Percentiles rank a stretch among this genome's conserved stretches.
Conservation (phyloP, 2,888 invertebrate genomes). For the Sphaerophoria rueppellii region DNA sequence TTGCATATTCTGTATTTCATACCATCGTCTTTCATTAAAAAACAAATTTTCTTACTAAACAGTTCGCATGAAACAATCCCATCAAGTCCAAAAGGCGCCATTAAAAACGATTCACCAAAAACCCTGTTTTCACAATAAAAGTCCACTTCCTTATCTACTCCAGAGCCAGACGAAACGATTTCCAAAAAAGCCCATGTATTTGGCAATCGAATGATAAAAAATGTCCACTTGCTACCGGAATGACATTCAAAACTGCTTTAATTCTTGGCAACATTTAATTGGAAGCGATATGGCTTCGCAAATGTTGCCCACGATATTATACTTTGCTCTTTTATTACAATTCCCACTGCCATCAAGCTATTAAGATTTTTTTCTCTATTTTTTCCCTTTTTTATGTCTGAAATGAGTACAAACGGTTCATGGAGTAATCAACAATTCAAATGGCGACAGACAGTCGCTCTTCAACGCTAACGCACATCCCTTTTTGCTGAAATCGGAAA, state of each 20-base stretch:
- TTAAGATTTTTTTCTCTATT: too few relatives aligned
- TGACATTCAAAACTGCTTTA: constrained; percentile 59
- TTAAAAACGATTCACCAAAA: constrained; percentile 14
- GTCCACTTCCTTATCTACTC: constrained; percentile 13
- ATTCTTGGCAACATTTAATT: constrained; percentile 66
- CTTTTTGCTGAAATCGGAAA: neutral
- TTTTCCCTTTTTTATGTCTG: neutral
- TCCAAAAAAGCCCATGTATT: constrained; percentile 31
- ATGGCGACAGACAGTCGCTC: constrained; percentile 41
- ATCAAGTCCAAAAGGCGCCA: constrained; percentile 31
- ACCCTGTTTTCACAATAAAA: constrained; percentile 4
- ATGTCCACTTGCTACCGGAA: constrained; percentile 50
- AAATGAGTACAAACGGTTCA: constrained; percentile 31
- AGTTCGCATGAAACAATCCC: constrained; percentile 6
- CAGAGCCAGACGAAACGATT: neutral
- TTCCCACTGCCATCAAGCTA: constrained; percentile 6
- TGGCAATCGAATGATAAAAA: constrained; percentile 58
- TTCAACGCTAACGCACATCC: constrained; percentile 18
- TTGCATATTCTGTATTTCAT: neutral
- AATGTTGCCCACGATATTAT: constrained; percentile 10
- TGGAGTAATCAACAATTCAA: constrained; percentile 47
- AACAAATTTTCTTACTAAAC: constrained; percentile 7
- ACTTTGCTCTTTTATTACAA: constrained; percentile 29
- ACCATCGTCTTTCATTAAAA: neutral
- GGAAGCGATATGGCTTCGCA: constrained; percentile 46